Conservation (phyloP, 2,797 vertebrate genomes). For the Hyperoplus immaculatus region DNA sequence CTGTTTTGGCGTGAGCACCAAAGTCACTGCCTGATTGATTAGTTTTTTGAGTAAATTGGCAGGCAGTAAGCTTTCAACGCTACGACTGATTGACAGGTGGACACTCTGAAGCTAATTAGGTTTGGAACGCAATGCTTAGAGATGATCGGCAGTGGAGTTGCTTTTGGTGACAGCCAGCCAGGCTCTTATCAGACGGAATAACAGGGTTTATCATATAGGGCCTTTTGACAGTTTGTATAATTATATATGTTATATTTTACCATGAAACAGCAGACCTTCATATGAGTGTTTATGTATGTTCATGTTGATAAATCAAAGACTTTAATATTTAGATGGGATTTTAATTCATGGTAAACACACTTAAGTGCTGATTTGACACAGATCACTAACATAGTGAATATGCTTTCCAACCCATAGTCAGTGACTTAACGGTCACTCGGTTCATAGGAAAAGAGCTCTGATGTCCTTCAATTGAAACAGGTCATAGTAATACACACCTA, state of each 20-base stretch:
- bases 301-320: too few species aligned
- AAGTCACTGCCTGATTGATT: conserved; percentile 27
- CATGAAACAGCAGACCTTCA: too few species aligned
- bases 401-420: conserved; percentile 3
- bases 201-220: conserved; percentile 11
- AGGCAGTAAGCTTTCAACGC: conserved; percentile 4
- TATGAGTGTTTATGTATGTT: too few species aligned
- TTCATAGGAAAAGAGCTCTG: conserved; percentile 6
- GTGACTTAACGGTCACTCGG: conserved; percentile 26
- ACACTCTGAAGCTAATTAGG: conserved; percentile 38
- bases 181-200: conserved; percentile 13
- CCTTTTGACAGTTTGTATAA: neutral
- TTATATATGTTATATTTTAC: too few species aligned
- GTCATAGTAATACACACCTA: conserved; percentile 15
- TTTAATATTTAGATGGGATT: too few species aligned
- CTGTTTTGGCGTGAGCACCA: neutral
- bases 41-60: conserved; percentile 18
- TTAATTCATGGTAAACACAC: too few species aligned
- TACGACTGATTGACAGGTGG: conserved; percentile 50
- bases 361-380: conserved; percentile 1
- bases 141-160: conserved; percentile 57
- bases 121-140: conserved; percentile 26
- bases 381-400: conserved; percentile 4
- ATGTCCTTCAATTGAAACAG: conserved; percentile 42
- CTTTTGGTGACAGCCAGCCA: conserved; percentile 29